These are phyloP conservation scores for Calliopum simillimum DNA, from an alignment of 2,888 invertebrate species.

Conservation along the genomic window DNA sequence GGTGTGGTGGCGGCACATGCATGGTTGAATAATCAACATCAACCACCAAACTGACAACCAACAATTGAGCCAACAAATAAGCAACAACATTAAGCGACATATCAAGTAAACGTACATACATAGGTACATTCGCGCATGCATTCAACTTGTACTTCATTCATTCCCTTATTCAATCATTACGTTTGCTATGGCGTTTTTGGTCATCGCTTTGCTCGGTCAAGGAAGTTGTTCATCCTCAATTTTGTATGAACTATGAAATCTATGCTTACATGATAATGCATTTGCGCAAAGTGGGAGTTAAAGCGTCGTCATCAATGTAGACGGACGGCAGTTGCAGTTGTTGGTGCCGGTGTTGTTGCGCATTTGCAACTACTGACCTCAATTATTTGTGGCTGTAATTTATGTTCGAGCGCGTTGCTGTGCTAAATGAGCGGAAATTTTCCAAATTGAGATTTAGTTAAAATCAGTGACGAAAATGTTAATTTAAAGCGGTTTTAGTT, in stretches of 20 bases:
- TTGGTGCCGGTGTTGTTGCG: too few species aligned
- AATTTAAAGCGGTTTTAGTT: too few species aligned
- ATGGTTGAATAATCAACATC: neutral
- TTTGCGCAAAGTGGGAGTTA: neutral
- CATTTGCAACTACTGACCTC: neutral
- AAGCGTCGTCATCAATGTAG: neutral
- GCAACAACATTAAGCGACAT: neutral
- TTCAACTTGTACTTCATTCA: neutral
- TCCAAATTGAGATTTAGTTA: neutral
- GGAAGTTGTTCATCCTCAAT: conserved; percentile 33
- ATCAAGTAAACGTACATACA: neutral
- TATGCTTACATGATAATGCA: neutral
- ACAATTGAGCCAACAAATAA: neutral
- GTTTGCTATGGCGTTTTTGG: neutral
- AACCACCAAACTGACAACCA: neutral
- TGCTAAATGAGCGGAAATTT: neutral
- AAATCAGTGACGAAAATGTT: neutral
- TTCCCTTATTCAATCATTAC: neutral
- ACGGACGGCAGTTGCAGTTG: too few species aligned
- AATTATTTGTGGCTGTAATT: neutral
- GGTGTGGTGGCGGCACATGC: neutral
- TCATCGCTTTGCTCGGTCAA: conserved; percentile 27
- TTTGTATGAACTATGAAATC: neutral
- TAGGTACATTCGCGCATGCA: neutral
- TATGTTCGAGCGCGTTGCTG: neutral